A percentile compares a stretch with the other conserved stretches of the same genome.
These are phyloP conservation scores for Poeciliopsis presidionis DNA, from an alignment of 2,797 vertebrate genomes.

Conservation along the genomic window DNA sequence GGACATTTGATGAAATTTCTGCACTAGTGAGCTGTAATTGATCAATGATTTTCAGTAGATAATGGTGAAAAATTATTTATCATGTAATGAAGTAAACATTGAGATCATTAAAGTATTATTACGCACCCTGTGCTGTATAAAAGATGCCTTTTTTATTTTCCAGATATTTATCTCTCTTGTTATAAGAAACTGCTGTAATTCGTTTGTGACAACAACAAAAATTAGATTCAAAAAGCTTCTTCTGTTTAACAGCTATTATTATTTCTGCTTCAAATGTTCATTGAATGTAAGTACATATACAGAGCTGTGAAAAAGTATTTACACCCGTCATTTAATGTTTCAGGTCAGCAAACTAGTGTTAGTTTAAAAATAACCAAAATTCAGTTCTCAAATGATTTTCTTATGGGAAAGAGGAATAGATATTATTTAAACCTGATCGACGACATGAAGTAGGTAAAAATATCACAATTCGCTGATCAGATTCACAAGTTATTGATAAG, in stretches of 20 bases:
- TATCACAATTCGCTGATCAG: background rate
- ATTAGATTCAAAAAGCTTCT: background rate
- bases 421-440: background rate
- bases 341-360: background rate
- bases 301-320: background rate
- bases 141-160: conserved; percentile 49
- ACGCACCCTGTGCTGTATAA: conserved; percentile 31
- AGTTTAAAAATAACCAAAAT: background rate
- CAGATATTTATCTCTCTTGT: conserved; percentile 52
- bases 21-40: background rate
- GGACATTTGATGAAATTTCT: background rate
- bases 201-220: conserved; percentile 7
- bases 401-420: background rate
- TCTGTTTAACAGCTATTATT: background rate
- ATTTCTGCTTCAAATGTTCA: background rate
- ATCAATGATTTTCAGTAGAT: background rate
- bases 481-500: background rate
- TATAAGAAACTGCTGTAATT: conserved; percentile 61
- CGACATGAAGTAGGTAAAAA: background rate
- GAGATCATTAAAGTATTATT: conserved; percentile 19
- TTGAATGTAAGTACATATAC: background rate
- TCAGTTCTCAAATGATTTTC: background rate
- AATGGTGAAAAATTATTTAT: background rate
- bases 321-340: background rate
- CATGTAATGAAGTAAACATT: background rate